Base-by-base conservation (phyloP, 53 echinoderm and acorn worm genomes). In the Mesocentrotus franciscanus region DNA sequence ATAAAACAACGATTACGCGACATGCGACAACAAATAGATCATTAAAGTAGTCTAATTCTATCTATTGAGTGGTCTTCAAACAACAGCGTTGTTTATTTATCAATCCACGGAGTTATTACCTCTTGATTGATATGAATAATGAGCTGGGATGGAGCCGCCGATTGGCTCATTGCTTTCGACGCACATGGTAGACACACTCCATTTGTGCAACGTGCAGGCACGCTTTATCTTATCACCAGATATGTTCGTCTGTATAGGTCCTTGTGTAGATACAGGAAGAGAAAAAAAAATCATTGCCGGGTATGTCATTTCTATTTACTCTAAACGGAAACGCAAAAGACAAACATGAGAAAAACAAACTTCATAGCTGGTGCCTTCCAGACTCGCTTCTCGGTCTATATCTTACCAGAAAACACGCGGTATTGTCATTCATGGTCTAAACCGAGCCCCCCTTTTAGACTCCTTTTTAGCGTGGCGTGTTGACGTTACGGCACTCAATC, bases 341-440 rank as follows among this genome's bases (percentile, higher is more conserved):
- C 90, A 90, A 90, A 90, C 90, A 90, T 90, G 90, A 61, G 90
- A 90, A 90, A 90, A 90, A 90, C 90, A 90, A 90, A 90, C 90
- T 60, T 61, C 60, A 33, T 15, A 14, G 16, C 61, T 90, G 90
- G 90, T 60, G 90, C 90, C 90, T 20, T 18, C 55, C 90, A 32
- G 90, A 30, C 60, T 60, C 60, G 90, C 36, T 33, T 14, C 60
- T 90, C 90, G 61, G 60, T 90, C 90, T 60, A 55, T 33, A 49
- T 84, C 84, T 84, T 84, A 84, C 61, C 32, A 39, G 16, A 90
- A 90, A 90, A 90, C 90, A 90, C 90, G 55, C 90, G 90, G 90
- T 90, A 90, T 90, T 90, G 90, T 90, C 90, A 90, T 90, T 90
- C 90, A 60, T 60, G 60, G 90, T 90, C 61, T 89, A 39, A 30